Evolutionary conservation across 2,888 invertebrate species (phyloP).

Genomic region (Mythimna vitellina): DNA sequence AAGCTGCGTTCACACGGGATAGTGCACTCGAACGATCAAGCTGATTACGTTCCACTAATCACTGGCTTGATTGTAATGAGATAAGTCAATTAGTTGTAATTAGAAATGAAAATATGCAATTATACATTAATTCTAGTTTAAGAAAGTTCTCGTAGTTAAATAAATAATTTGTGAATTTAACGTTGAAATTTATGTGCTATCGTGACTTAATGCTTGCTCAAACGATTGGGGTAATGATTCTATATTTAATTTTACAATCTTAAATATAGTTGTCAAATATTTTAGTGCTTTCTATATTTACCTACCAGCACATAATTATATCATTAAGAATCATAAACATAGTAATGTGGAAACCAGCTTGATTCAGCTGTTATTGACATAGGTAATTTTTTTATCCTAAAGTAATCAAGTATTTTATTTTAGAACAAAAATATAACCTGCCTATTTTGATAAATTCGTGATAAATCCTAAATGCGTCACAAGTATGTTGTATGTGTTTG

Average conservation of each 20-base stretch:
- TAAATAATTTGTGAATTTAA: constrained; percentile 32
- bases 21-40: constrained; percentile 48
- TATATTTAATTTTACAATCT: not conserved
- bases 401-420: no score
- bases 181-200: constrained; percentile 32
- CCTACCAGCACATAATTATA: not conserved
- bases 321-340: not conserved
- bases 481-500: no score
- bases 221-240: not conserved
- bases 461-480: no score
- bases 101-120: constrained; percentile 44
- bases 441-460: no score
- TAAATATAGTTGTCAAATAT: constrained; percentile 2
- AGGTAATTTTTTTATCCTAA: no score
- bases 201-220: constrained; percentile 2
- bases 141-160: constrained; percentile 35
- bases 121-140: constrained; percentile 26
- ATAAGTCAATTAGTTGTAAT: constrained; percentile 54
- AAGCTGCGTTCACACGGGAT: constrained; percentile 64
- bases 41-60: constrained; percentile 52
- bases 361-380: no score
- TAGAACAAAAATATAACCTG: no score
- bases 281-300: not conserved
- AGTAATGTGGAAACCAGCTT: not conserved
- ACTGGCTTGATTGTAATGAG: constrained; percentile 49